Percentiles rank a stretch among this genome's conserved stretches.
phyloP scores from a whole-genome alignment of 2,113 vertebrate genomes.

The Caloenas nicobarica region DNA sequence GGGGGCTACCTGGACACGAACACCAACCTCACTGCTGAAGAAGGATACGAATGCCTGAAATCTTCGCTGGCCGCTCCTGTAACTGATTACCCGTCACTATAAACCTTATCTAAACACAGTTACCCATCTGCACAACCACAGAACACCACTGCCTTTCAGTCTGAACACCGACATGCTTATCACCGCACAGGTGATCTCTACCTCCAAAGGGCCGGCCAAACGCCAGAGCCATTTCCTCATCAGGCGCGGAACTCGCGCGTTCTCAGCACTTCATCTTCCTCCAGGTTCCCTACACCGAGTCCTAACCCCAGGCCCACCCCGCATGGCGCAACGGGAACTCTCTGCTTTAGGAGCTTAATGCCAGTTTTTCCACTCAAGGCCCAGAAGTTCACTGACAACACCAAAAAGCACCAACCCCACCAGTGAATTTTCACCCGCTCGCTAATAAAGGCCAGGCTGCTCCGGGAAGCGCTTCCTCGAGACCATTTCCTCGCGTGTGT shows the following conservation, averaged over 20 bases:
- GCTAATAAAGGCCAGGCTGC: not conserved
- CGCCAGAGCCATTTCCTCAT: not conserved
- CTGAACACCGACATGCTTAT: not conserved
- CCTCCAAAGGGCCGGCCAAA: not conserved
- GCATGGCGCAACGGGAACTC: not conserved
- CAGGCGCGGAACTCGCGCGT: rapidly evolving
- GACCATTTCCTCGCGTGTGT: not conserved
- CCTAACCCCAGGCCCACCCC: not conserved
- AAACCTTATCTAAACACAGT: not conserved
- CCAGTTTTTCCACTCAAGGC: not conserved
- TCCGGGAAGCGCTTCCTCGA: not conserved
- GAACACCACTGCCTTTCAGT: not conserved
- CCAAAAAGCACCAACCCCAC: not conserved
- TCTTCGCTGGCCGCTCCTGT: not conserved
- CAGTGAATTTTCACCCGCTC: rapidly evolving
- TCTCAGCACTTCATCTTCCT: not conserved
- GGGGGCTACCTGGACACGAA: not conserved
- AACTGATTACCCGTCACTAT: not conserved
- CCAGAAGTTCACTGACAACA: not conserved
- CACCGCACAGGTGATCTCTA: not conserved
- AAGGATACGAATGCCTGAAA: not conserved
- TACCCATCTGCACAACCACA: not conserved
- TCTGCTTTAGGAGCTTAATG: not conserved
- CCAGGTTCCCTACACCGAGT: rapidly evolving
- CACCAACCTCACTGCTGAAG: not conserved